Base-by-base conservation (phyloP, 2,797 vertebrate genomes). In the Apodemus agrarius region DNA sequence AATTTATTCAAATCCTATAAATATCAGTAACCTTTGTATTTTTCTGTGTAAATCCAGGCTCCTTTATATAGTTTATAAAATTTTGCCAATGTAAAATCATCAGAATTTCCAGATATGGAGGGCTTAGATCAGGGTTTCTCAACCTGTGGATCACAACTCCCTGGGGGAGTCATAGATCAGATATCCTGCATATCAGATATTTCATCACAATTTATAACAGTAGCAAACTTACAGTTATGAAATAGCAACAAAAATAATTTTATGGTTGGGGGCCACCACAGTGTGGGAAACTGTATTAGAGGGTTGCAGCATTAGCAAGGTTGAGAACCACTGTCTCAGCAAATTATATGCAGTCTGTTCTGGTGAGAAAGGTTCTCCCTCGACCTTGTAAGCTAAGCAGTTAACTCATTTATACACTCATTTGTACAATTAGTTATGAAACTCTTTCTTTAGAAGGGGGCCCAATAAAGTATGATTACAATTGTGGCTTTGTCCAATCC, bases 1-100 rank as follows among this genome's bases (percentile, higher is more conserved):
- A 52, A 67, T 59, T 96, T 59, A 85, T 85, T 91, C 74, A 93
- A 79, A 65, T 89, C 89, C 69, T 93, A 40, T 78, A 89, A 14
- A 89, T 84, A 37, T 78, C 17, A 74, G 34, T 82, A 91, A 74
- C 37, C 16, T 43, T 90, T 63, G 3, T 9, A 86, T 26, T 59
- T 93, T 89, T 22, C 13, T 95, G 6, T 90, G 72, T 78, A 82
- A 24, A 1, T 29, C 16, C 29, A 95, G 91, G 76, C 3, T 80
- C 74, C 14, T 22, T 61, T 89, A 90, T 81, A 79, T 67, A 89
- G 57, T 89, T 95, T 93, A 52, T 63, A 87, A n/a, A 6, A 31
- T 86, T 94, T 75, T 96, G 22, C 34, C 31, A 81, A 34, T 26
- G 82, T 76, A 88, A 92, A 7, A 92, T 40, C 83, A 76, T 95